Evolutionary conservation across 2,797 vertebrate genomes (phyloP).

Genomic region (Gymnodraco acuticeps): DNA sequence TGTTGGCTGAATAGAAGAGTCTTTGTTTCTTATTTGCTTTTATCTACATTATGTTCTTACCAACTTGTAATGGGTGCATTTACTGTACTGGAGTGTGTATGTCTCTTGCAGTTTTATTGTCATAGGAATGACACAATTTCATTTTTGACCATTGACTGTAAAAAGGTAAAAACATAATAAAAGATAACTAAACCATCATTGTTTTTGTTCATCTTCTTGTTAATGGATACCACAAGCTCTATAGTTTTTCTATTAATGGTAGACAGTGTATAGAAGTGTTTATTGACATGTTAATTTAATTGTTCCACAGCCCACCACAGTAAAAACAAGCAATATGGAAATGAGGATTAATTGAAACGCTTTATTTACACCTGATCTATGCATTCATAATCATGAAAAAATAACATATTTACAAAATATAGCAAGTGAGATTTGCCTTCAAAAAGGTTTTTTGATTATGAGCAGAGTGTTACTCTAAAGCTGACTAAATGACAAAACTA

Average conservation of each 20-base stretch:
- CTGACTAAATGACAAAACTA: constrained; percentile 28
- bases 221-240: neutral
- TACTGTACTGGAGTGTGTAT: neutral
- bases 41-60: neutral
- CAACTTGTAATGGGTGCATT: constrained; percentile 8
- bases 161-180: constrained; percentile 13
- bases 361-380: constrained; percentile 74
- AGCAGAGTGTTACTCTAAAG: constrained; percentile 45
- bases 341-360: constrained; percentile 29
- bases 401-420: constrained; percentile 69
- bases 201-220: neutral
- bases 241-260: neutral
- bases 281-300: constrained; percentile 2
- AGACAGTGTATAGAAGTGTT: neutral
- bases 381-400: constrained; percentile 39
- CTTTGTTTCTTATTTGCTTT: neutral
- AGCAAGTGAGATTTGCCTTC: constrained; percentile 35
- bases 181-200: neutral
- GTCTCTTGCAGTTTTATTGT: neutral
- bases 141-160: constrained; percentile 9
- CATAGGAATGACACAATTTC: neutral
- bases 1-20: neutral
- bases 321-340: constrained; percentile 15
- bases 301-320: neutral
- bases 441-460: constrained; percentile 10